Percentiles rank a stretch among this genome's conserved stretches.
Evolutionary conservation across 2,113 vertebrate species (phyloP).

Genomic region (Rhinoderma darwinii): DNA sequence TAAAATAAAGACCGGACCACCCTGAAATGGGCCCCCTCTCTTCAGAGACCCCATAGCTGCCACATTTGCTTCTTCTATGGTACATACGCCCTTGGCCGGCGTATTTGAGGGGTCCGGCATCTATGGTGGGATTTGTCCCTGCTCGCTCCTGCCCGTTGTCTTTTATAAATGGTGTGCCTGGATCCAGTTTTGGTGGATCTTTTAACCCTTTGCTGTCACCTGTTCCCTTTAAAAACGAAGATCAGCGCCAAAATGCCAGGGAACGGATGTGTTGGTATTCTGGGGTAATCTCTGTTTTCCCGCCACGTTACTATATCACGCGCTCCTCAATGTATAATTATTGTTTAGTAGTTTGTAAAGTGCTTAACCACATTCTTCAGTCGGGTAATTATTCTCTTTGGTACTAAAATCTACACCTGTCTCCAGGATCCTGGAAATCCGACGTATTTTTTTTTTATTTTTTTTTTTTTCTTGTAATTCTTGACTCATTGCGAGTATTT

Average conservation of each 20-base stretch:
- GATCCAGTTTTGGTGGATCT: too few relatives aligned
- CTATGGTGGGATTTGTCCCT: too few relatives aligned
- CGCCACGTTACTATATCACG: neutral
- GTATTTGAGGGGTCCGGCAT: neutral
- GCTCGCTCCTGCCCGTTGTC: too few relatives aligned
- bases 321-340: conserved; percentile 33
- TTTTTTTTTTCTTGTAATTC: neutral
- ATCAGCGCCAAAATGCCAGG: neutral
- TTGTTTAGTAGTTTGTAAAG: conserved; percentile 44
- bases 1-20: too few relatives aligned
- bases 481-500: neutral
- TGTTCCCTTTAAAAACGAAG: neutral
- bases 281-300: conserved; percentile 2
- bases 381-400: conserved; percentile 38
- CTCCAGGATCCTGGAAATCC: neutral
- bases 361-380: neutral
- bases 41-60: too few relatives aligned
- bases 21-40: too few relatives aligned
- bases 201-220: neutral
- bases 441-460: neutral
- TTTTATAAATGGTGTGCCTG: too few relatives aligned
- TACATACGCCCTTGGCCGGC: too few relatives aligned
- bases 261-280: neutral
- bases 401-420: conserved; percentile 9
- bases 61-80: too few relatives aligned